Conservation (phyloP, 1,140 invertebrate genomes). For the Drosophila tristis region DNA sequence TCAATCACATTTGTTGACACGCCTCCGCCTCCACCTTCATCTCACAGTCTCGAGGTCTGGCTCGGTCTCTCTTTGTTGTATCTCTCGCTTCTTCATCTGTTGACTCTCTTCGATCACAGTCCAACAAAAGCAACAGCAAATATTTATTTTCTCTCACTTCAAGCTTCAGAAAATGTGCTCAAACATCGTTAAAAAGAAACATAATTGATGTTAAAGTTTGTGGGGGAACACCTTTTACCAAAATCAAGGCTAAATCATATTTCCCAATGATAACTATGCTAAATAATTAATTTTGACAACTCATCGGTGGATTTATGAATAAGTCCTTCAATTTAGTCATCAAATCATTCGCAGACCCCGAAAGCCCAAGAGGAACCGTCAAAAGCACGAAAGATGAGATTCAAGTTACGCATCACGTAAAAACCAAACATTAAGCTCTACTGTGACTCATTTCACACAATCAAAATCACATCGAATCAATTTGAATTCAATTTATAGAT, state of each 20-base stretch:
- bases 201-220: too few species aligned
- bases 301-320: conserved; percentile 23
- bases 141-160: conserved; percentile 53
- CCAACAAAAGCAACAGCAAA: conserved; percentile 48
- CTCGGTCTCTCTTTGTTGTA: conserved; percentile 8
- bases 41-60: conserved; percentile 27
- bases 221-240: background rate
- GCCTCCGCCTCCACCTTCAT: conserved; percentile 31
- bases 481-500: conserved; percentile 4
- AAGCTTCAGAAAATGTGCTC: background rate
- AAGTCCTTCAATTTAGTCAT: conserved; percentile 57
- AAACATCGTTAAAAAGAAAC: background rate
- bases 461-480: conserved; percentile 16
- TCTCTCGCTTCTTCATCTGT: conserved; percentile 14
- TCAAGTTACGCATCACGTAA: conserved; percentile 58
- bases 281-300: conserved; percentile 21
- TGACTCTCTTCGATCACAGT: conserved; percentile 35
- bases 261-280: conserved; percentile 4
- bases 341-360: conserved; percentile 40
- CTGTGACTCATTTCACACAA: conserved; percentile 52
- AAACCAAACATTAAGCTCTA: conserved; percentile 32
- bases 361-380: conserved; percentile 1
- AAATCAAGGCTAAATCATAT: conserved; percentile 16
- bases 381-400: conserved; percentile 43
- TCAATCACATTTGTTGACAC: conserved; percentile 41